These are phyloP conservation scores for Drosophila quadrilineata DNA, from an alignment of 1,140 invertebrate genomes.

Conservation along the genomic window DNA sequence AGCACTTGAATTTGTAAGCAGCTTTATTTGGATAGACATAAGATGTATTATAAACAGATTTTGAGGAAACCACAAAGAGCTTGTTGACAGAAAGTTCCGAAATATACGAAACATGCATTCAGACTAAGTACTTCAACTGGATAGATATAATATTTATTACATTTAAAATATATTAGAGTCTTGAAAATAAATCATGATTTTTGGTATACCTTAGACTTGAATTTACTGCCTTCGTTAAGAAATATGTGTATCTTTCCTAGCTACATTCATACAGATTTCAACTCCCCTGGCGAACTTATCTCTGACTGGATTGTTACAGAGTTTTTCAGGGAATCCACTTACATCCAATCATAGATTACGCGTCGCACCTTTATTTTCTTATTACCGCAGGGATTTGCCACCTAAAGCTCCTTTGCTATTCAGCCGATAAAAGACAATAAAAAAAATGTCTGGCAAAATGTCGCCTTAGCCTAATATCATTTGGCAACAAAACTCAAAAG, in stretches of 20 bases:
- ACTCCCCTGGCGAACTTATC: too few species aligned
- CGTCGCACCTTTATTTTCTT: not conserved
- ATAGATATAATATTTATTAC: not conserved
- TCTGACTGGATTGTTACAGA: too few species aligned
- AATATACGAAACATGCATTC: constrained; percentile 1
- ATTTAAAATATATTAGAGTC: not conserved
- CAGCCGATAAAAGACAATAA: constrained; percentile 61
- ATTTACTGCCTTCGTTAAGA: not conserved
- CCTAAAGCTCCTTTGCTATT: constrained; percentile 20
- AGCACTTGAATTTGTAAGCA: constrained; percentile 21
- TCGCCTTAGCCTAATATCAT: constrained; percentile 36
- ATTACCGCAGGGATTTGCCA: constrained; percentile 2
- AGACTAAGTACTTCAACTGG: not conserved
- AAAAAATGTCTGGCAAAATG: constrained; percentile 12
- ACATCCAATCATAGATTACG: not conserved
- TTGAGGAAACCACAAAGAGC: constrained; percentile 11
- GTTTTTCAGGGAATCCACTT: not conserved
- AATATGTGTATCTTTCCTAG: not conserved
- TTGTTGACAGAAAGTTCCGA: constrained; percentile 41
- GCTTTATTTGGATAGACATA: constrained; percentile 21
- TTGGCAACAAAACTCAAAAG: constrained; percentile 24
- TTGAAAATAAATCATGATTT: not conserved
- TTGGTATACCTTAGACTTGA: not conserved
- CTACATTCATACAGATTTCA: too few species aligned
- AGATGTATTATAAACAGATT: constrained; percentile 6